These are phyloP conservation scores for Hipposideros armiger DNA, from an alignment of 2,113 vertebrate genomes.

Conservation along the genomic window DNA sequence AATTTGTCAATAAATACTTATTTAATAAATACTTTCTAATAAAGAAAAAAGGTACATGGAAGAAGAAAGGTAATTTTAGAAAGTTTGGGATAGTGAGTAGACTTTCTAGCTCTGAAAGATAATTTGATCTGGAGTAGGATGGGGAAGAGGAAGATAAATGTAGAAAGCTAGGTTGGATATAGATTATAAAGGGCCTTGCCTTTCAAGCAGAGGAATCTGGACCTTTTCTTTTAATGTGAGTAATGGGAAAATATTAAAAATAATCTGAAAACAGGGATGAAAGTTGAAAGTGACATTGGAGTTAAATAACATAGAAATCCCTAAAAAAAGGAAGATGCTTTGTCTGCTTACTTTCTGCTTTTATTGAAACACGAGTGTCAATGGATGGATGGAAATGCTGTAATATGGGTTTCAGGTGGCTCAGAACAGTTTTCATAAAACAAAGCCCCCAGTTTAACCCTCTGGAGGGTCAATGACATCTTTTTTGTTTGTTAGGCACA, in stretches of 20 bases:
- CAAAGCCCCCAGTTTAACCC: not conserved
- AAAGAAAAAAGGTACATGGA: not conserved
- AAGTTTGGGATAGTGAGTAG: not conserved
- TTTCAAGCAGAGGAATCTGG: not conserved
- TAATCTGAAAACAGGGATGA: not conserved
- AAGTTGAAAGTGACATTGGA: not conserved
- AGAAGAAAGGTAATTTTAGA: not conserved
- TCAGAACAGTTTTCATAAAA: not conserved
- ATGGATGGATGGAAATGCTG: not conserved
- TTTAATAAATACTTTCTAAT: slow-evolving; percentile 1
- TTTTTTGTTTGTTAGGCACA: not conserved
- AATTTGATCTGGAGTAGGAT: not conserved
- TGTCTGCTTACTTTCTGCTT: not conserved
- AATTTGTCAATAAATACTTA: not conserved
- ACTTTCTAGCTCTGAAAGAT: not conserved
- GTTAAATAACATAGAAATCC: not conserved
- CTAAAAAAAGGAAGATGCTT: not conserved
- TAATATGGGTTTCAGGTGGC: not conserved
- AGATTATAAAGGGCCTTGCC: not conserved
- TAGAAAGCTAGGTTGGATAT: not conserved
- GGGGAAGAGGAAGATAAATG: not conserved
- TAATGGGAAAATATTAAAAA: not conserved
- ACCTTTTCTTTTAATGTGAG: not conserved
- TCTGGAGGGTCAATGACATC: not conserved
- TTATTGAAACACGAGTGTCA: not conserved